Evolutionary conservation across 1,140 invertebrate species (phyloP).

Genomic region (Caerostris extrusa): DNA sequence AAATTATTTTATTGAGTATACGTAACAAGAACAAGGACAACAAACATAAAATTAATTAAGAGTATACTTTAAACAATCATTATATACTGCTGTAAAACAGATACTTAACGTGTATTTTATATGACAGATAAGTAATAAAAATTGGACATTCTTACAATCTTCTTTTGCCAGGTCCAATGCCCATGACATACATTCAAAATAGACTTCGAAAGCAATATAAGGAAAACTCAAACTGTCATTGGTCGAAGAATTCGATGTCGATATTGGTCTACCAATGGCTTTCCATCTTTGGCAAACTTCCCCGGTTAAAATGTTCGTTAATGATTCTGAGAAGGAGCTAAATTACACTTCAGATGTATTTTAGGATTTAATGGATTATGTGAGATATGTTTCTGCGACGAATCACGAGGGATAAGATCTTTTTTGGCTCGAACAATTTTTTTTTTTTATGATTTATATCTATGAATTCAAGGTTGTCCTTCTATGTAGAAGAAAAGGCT

Average conservation of each 20-base stretch:
- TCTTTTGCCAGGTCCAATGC: background rate
- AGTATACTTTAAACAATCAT: no score
- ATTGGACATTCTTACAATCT: no score
- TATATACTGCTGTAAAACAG: no score
- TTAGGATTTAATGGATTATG: background rate
- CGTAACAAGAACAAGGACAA: no score
- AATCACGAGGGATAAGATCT: background rate
- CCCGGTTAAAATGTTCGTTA: background rate
- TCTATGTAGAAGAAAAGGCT: no score
- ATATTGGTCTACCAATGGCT: background rate
- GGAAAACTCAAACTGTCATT: background rate
- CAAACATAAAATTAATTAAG: no score
- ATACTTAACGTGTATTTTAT: no score
- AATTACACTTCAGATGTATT: background rate
- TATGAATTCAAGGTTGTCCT: no score
- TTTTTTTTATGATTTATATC: background rate
- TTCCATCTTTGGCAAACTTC: background rate
- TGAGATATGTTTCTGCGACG: background rate
- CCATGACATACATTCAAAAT: background rate
- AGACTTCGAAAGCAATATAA: background rate
- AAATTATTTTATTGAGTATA: no score
- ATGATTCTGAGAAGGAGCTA: background rate
- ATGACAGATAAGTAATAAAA: background rate
- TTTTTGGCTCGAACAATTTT: background rate
- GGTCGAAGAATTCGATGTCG: background rate